Evolutionary conservation across 2,888 invertebrate species (phyloP).

Genomic region (Mesorhabditis sp.): DNA sequence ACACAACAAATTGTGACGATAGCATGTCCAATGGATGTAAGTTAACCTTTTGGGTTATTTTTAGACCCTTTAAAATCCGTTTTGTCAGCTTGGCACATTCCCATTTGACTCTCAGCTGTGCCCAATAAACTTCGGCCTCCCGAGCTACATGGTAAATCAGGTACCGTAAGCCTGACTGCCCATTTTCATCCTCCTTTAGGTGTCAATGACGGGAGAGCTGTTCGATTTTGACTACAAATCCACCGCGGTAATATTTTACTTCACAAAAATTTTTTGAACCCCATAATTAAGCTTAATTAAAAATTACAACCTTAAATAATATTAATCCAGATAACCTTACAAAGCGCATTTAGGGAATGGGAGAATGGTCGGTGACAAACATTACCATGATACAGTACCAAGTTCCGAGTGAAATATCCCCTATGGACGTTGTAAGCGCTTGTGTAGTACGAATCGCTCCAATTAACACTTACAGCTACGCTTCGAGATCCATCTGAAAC

Average conservation of each 20-base stretch:
- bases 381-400: neutral
- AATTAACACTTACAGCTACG: neutral
- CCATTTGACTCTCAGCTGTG: neutral
- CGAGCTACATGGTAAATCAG: neutral
- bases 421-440: neutral
- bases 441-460: neutral
- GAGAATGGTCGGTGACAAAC: neutral
- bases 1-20: neutral
- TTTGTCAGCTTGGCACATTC: neutral
- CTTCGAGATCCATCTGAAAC: neutral
- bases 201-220: neutral
- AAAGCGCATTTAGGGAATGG: neutral
- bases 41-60: neutral
- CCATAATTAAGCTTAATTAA: too few relatives aligned
- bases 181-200: neutral
- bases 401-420: neutral
- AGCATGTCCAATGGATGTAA: neutral
- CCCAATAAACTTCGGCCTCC: neutral
- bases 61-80: too few relatives aligned
- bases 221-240: constrained; percentile 5
- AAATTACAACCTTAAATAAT: too few relatives aligned
- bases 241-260: neutral
- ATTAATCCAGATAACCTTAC: too few relatives aligned
- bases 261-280: too few relatives aligned
- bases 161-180: neutral